These are phyloP conservation scores for Sisyra nigra DNA, from an alignment of 2,888 invertebrate species.

Conservation along the genomic window DNA sequence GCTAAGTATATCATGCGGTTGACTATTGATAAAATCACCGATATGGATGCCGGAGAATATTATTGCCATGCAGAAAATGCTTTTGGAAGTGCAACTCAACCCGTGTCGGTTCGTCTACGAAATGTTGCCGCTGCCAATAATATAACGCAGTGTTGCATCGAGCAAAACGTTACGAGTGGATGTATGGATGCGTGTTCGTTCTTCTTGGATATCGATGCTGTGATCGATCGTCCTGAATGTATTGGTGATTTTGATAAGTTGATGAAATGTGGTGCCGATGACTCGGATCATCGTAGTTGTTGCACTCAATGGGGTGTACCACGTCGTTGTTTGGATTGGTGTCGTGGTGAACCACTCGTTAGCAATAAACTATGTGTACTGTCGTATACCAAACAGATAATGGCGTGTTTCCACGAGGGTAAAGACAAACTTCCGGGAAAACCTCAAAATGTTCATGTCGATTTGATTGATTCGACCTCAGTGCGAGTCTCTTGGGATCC, in stretches of 20 bases:
- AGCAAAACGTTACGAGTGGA: constrained; percentile 57
- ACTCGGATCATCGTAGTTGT: constrained; percentile 69
- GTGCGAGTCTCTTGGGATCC: constrained; percentile 56
- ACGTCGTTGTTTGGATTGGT: constrained; percentile 67
- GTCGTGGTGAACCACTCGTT: constrained; percentile 56
- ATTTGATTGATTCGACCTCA: constrained; percentile 37
- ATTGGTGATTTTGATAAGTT: constrained; percentile 70
- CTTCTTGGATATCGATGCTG: constrained; percentile 67
- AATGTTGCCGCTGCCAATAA: constrained; percentile 47
- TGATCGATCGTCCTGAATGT: constrained; percentile 66
- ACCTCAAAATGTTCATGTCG: constrained; percentile 47
- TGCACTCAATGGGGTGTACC: constrained; percentile 69
- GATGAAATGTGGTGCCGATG: constrained; percentile 71
- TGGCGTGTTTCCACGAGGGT: constrained; percentile 68
- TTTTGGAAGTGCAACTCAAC: constrained; percentile 54
- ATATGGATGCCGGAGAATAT: constrained; percentile 61
- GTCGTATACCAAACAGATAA: constrained; percentile 54
- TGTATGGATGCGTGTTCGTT: constrained; percentile 76
- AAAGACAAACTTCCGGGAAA: constrained; percentile 64
- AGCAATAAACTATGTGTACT: constrained; percentile 50
- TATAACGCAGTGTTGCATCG: constrained; percentile 65
- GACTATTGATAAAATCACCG: constrained; percentile 52
- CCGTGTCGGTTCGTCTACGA: constrained; percentile 56
- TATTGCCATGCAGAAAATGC: constrained; percentile 76
- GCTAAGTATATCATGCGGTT: constrained; percentile 59